These are phyloP conservation scores for Drosophila gunungcola DNA, from an alignment of 1,140 invertebrate genomes.

Conservation along the genomic window DNA sequence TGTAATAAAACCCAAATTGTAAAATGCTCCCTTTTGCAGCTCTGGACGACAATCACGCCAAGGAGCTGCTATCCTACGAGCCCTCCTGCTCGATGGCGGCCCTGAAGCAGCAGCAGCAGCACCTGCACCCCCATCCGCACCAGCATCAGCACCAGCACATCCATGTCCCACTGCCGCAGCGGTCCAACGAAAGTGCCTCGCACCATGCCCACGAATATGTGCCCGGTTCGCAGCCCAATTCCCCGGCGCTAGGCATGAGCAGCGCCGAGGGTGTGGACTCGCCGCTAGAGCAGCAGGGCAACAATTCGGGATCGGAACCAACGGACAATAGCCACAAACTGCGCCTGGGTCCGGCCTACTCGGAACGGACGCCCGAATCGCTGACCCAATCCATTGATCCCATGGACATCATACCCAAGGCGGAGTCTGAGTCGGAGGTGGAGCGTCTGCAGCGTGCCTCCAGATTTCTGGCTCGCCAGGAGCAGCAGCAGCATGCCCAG, in stretches of 20 bases:
- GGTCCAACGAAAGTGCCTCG: slow-evolving; percentile 66
- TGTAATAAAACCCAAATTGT: slow-evolving; percentile 80
- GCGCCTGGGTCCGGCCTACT: slow-evolving; percentile 54
- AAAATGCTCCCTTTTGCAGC: slow-evolving; percentile 80
- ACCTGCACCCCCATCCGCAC: slow-evolving; percentile 12
- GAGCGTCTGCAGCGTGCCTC: slow-evolving; percentile 59
- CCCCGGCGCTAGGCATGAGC: slow-evolving; percentile 55
- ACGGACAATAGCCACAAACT: slow-evolving; percentile 60
- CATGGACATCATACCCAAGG: slow-evolving; percentile 79
- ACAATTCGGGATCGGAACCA: slow-evolving; percentile 65
- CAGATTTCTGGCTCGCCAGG: slow-evolving; percentile 57
- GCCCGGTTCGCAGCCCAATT: slow-evolving; percentile 61
- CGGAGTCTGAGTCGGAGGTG: slow-evolving; percentile 68
- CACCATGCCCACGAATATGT: slow-evolving; percentile 67
- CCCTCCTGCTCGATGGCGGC: slow-evolving; percentile 71
- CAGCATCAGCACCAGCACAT: slow-evolving; percentile 30
- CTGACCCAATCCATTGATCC: slow-evolving; percentile 75
- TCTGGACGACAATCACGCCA: slow-evolving; percentile 68
- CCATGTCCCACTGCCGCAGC: slow-evolving; percentile 63
- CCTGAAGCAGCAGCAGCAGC: slow-evolving; percentile 45
- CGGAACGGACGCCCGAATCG: slow-evolving; percentile 68
- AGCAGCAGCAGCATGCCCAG: slow-evolving; percentile 61
- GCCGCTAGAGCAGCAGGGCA: slow-evolving; percentile 63
- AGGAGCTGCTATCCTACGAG: slow-evolving; percentile 75
- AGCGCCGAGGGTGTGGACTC: slow-evolving; percentile 61